These are phyloP conservation scores for Zaprionus bogoriensis DNA, from an alignment of 2,888 invertebrate species.

Conservation along the genomic window DNA sequence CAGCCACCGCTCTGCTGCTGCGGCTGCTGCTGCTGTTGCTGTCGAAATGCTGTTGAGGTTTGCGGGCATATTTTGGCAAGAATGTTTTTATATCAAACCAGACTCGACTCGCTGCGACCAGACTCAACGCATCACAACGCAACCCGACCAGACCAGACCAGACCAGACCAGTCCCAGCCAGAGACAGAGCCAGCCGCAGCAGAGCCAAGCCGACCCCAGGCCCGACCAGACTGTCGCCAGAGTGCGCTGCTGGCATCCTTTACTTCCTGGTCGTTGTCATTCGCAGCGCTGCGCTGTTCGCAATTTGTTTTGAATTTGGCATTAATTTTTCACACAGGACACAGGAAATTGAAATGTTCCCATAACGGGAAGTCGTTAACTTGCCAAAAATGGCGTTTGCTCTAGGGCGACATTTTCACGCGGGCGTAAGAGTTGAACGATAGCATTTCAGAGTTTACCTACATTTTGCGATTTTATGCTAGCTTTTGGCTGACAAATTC, in stretches of 20 bases:
- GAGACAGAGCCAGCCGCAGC: no score
- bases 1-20: not conserved
- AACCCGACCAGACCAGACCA: not conserved
- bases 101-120: not conserved
- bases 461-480: conserved; percentile 28
- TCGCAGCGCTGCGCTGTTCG: conserved; percentile 41
- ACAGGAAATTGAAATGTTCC: conserved; percentile 76
- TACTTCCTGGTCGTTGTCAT: conserved; percentile 66
- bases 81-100: conserved; percentile 51
- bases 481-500: conserved; percentile 47
- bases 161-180: no score
- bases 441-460: no score
- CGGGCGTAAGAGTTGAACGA: no score
- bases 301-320: conserved; percentile 73
- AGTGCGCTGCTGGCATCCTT: conserved; percentile 46
- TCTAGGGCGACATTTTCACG: conserved; percentile 20
- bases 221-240: conserved; percentile 5
- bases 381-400: conserved; percentile 26
- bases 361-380: conserved; percentile 73
- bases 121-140: conserved; percentile 7
- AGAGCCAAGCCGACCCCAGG: not conserved
- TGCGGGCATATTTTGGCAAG: conserved; percentile 71
- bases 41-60: conserved; percentile 73
- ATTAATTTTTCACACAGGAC: conserved; percentile 74
- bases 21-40: conserved; percentile 17